A percentile compares a stretch with the other conserved stretches of the same genome.
Evolutionary conservation across 1,140 invertebrate genomes (phyloP).

Genomic region (Zaprionus nigranus): DNA sequence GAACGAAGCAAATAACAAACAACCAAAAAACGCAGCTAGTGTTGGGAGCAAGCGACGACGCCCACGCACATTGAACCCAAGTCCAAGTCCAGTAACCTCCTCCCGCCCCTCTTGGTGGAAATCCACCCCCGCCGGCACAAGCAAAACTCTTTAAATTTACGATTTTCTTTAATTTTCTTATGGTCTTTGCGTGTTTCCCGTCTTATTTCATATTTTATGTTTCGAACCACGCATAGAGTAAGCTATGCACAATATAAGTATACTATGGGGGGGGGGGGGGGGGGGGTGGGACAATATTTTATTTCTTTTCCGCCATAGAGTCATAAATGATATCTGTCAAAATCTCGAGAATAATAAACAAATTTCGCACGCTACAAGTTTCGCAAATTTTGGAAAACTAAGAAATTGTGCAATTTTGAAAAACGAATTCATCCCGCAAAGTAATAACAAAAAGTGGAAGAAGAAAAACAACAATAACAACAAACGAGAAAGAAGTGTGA

Average conservation of each 20-base stretch:
- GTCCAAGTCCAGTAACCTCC: neutral
- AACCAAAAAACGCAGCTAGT: constrained; percentile 19
- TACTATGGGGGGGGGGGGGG: too few relatives aligned
- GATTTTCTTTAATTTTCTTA: constrained; percentile 20
- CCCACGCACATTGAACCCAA: constrained; percentile 38
- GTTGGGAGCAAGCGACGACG: constrained; percentile 2
- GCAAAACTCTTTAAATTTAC: constrained; percentile 15
- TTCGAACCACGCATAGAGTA: constrained; percentile 7
- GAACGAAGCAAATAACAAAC: constrained; percentile 2
- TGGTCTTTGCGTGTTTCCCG: constrained; percentile 10
- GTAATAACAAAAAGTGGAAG: constrained; percentile 38
- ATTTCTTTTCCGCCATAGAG: neutral
- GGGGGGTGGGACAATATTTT: too few relatives aligned
- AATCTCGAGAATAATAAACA: constrained; percentile 28
- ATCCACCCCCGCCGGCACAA: constrained; percentile 28
- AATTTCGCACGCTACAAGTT: constrained; percentile 23
- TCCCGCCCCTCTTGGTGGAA: neutral
- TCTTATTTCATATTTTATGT: constrained; percentile 1
- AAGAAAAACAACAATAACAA: constrained; percentile 33
- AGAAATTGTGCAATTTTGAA: constrained; percentile 16
- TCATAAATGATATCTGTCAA: constrained; percentile 15
- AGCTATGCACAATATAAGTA: too few relatives aligned
- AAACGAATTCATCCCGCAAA: constrained; percentile 26
- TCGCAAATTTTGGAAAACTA: neutral
- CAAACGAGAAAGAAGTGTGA: constrained; percentile 26